These are phyloP conservation scores for Protophormia terraenovae DNA, from an alignment of 2,888 invertebrate genomes.

Conservation along the genomic window DNA sequence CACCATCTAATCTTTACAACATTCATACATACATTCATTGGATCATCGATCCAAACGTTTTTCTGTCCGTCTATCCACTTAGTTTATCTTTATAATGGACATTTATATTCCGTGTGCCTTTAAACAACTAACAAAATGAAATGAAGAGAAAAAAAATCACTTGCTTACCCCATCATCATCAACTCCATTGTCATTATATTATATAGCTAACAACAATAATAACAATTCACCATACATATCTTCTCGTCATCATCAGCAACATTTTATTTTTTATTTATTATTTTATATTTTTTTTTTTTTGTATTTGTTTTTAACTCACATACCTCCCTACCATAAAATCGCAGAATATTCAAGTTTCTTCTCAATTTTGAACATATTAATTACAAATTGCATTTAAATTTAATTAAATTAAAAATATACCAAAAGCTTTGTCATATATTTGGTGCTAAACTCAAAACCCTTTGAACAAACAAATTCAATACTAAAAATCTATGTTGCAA, in stretches of 20 bases:
- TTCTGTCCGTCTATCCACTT: constrained; percentile 22
- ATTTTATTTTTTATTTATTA: no score
- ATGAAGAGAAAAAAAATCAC: constrained; percentile 7
- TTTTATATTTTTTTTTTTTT: no score
- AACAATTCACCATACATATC: constrained; percentile 2
- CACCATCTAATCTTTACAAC: constrained; percentile 11
- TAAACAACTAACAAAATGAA: constrained; percentile 19
- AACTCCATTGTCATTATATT: background rate
- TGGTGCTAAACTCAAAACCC: no score
- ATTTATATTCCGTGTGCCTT: background rate
- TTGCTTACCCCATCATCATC: background rate
- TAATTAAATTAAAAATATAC: no score
- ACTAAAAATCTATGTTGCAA: no score
- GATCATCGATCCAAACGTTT: background rate
- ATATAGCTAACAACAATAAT: constrained; percentile 3
- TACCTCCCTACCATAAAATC: background rate
- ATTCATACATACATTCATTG: background rate
- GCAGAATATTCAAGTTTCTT: background rate
- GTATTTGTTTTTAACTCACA: constrained; percentile 9
- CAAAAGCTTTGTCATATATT: no score
- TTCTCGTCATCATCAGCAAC: constrained; percentile 17
- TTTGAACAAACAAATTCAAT: no score
- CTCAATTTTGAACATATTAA: background rate
- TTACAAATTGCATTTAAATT: no score
- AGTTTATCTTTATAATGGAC: constrained; percentile 22